Evolutionary conservation across 1,140 invertebrate genomes (phyloP), one percentile per base, ranked within the genome.

Genomic region (Cotesia glomerata): DNA sequence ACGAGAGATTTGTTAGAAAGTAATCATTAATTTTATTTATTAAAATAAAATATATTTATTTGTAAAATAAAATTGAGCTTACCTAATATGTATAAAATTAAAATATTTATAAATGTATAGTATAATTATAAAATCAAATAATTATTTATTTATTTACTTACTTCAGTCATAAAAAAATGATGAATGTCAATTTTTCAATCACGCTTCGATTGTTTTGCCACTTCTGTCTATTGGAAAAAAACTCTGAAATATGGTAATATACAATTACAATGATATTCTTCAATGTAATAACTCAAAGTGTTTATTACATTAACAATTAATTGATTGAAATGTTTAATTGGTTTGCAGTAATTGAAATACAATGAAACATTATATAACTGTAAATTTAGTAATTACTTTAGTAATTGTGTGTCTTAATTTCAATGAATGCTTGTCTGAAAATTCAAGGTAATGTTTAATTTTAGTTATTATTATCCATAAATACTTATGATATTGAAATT

Each of bases 81-180:
- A 63, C 14, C 63, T 34, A 49, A 34, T 9, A 11, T 54, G 16
- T 8, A 71, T n/a, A 64, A 11, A 49, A 39, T 52, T 39, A 39
- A 14, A 13, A 18, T 8, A 14, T n/a, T 18, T 16, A 18, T 16
- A 9, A 63, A 56, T 32, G 34, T 45, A 62, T 26, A 26, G 26
- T 26, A 26, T 26, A 26, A 26, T 26, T 26, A 26, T 26, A 26
- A 26, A 34, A 66, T 51, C 32, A 51, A 64, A 71, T 59, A 18
- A 54, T 71, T 71, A 71, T 71, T 71, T 71, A 63, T 18, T 39
- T 7, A 52, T 49, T 14, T 58, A 16, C 35, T 45, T 45, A 52
- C 58, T 36, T 64, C 11, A 64, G 35, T 64, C 5, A 8, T 64
- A 35, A 64, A 64, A n/a, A 64, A 64, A 11, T 32, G n/a, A 7